Evolutionary conservation across 2,888 invertebrate genomes (phyloP).

Genomic region (Agonopterix heracliana): DNA sequence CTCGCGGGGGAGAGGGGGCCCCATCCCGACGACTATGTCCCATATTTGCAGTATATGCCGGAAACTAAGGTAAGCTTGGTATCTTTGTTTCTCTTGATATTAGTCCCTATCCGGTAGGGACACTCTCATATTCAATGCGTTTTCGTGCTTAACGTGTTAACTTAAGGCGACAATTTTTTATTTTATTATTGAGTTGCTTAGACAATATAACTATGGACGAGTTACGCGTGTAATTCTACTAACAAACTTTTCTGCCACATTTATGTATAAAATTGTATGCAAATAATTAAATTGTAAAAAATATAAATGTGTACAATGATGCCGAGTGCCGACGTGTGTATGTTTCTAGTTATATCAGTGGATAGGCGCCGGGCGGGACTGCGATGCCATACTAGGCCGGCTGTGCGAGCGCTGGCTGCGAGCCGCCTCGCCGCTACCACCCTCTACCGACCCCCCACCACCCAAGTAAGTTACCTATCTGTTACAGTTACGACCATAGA

Average conservation of each 20-base stretch:
- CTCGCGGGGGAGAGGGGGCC: conserved; percentile 88
- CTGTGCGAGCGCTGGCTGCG: conserved; percentile 89
- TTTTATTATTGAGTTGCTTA: too few species aligned
- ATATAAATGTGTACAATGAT: too few species aligned
- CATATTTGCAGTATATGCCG: conserved; percentile 89
- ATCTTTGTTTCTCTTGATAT: too few species aligned
- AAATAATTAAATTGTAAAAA: too few species aligned
- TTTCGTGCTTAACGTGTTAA: neutral
- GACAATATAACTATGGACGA: too few species aligned
- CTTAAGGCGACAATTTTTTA: neutral
- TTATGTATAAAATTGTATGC: too few species aligned
- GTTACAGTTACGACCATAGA: neutral
- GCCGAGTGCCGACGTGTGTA: too few species aligned
- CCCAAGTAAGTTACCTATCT: conserved; percentile 37
- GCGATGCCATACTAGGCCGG: conserved; percentile 84
- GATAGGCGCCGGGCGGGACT: conserved; percentile 96
- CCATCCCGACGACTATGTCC: conserved; percentile 91
- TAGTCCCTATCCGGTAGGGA: too few species aligned
- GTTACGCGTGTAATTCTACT: too few species aligned
- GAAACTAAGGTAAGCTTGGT: conserved; percentile 73
- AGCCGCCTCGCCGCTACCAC: conserved; percentile 66
- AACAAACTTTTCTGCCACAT: too few species aligned
- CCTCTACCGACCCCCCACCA: conserved; percentile 78
- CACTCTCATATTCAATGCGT: too few species aligned
- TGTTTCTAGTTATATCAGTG: conserved; percentile 82